These are phyloP conservation scores for Stegana nigrithorax DNA, from an alignment of 2,888 invertebrate genomes.

Conservation along the genomic window DNA sequence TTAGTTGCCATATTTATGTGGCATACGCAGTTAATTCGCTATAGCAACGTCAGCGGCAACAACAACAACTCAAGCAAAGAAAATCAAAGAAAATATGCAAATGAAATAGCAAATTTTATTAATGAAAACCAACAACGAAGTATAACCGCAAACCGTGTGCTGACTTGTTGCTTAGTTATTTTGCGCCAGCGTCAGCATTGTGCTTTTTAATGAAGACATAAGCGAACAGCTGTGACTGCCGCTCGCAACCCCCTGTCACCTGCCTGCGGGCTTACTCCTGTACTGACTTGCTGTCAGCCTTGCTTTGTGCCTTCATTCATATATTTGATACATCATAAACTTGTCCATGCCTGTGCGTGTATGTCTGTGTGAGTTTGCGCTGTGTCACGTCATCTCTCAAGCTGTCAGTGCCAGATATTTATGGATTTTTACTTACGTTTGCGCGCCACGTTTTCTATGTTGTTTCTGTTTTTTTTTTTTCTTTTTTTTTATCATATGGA, in stretches of 20 bases:
- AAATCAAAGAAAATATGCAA: slow-evolving; percentile 1
- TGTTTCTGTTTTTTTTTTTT: too few relatives aligned
- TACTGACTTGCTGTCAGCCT: neutral
- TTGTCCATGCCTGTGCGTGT: neutral
- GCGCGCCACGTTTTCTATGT: slow-evolving; percentile 1
- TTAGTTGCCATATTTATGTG: neutral
- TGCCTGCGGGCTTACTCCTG: neutral
- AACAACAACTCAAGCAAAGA: too few relatives aligned
- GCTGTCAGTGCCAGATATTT: slow-evolving; percentile 42
- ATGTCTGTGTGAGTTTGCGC: neutral
- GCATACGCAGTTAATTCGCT: too few relatives aligned
- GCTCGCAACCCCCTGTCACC: neutral
- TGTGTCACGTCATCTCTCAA: slow-evolving; percentile 43
- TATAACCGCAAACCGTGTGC: slow-evolving; percentile 47
- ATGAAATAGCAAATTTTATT: slow-evolving; percentile 13
- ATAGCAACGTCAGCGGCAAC: too few relatives aligned
- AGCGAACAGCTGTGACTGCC: neutral
- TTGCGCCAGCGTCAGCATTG: neutral
- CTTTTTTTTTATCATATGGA: too few relatives aligned
- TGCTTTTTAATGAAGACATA: slow-evolving; percentile 18
- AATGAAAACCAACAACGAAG: slow-evolving; percentile 18
- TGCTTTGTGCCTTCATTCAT: neutral
- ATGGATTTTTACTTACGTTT: slow-evolving; percentile 37
- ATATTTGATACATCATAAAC: slow-evolving; percentile 31
- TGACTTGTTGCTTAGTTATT: slow-evolving; percentile 32